These are phyloP conservation scores for Archivesica marissinica DNA, from an alignment of 1,140 invertebrate genomes.

Conservation along the genomic window DNA sequence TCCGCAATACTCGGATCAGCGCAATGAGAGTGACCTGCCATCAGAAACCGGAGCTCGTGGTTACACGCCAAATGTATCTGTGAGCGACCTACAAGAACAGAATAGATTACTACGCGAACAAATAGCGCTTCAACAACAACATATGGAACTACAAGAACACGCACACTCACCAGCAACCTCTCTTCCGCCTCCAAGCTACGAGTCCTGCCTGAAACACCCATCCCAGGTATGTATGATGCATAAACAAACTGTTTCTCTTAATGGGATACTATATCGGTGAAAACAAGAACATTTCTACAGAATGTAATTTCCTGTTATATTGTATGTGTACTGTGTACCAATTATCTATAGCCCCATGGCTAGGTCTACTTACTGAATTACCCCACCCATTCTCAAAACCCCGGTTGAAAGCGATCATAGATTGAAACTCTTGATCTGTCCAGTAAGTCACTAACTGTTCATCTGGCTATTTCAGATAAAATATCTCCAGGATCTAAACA, in stretches of 20 bases:
- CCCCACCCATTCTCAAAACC: too few relatives aligned
- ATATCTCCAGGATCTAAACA: neutral
- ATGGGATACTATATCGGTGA: too few relatives aligned
- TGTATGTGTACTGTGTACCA: too few relatives aligned
- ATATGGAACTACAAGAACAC: slow-evolving; percentile 9
- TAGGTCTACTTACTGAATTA: too few relatives aligned
- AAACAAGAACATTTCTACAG: too few relatives aligned
- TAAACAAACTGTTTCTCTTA: too few relatives aligned
- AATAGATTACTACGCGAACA: slow-evolving; percentile 1
- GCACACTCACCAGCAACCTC: neutral
- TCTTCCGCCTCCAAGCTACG: neutral
- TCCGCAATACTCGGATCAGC: neutral
- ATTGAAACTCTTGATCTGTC: too few relatives aligned
- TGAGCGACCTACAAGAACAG: slow-evolving; percentile 8
- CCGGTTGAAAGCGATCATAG: too few relatives aligned
- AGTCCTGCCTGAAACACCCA: neutral
- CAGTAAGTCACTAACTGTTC: too few relatives aligned
- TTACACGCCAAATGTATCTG: neutral
- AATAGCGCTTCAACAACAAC: slow-evolving; percentile 1
- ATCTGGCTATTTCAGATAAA: slow-evolving; percentile 20
- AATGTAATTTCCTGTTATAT: too few relatives aligned
- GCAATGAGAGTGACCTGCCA: too few relatives aligned
- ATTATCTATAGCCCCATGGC: too few relatives aligned
- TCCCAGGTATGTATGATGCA: neutral
- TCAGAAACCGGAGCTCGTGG: neutral